Base-by-base conservation (phyloP, 2,888 invertebrate genomes). In the Andrena chrysosceles region DNA sequence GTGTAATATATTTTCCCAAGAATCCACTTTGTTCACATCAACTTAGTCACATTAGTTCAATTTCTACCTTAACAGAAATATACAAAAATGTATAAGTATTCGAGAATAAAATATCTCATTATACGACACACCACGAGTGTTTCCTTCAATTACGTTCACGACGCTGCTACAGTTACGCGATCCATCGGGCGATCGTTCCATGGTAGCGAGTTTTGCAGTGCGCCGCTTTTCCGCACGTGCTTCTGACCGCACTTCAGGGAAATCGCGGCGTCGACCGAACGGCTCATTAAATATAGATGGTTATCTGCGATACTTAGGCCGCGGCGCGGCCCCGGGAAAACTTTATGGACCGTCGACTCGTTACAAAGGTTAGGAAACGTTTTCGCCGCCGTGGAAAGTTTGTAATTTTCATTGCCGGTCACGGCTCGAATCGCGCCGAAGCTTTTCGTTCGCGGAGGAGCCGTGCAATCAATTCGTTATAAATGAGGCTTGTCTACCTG, bases 71-170 rank as follows among this genome's bases (percentile, higher is more conserved):
- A 5, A 26, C 10, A 49, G n/a, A 49, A 66, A 20, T 66, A 16
- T 13, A 33, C 35, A 13, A 16, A 56, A 56, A 52, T 49, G 63
- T 16, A 8, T 6, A 5, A 31, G 5, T 42, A 6, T 20, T 42
- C 2, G 35, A 48, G 26, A 49, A 85, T 75, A 73, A 82, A 82
- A 42, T 81, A 72, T 67, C 16, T 16, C 35, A 16, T 13, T 76
- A 69, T 48, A 79, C 42, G 71, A 82, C 33, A 31, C 63, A 23
- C 33, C 52, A 13, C 13, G 13, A 64, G 68, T 29, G 62, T 31
- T 82, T 82, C 77, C 63, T 42, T 75, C 67, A 73, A 78, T 85
- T 75, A 77, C 69, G 49, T 77, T 82, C 77, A 78, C 59, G 72
- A 78, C 62, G 33, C 69, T 83, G 75, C 35, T 83, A 85, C 63